Conservation (phyloP, 1,140 invertebrate genomes). For the Nebria ingens region DNA sequence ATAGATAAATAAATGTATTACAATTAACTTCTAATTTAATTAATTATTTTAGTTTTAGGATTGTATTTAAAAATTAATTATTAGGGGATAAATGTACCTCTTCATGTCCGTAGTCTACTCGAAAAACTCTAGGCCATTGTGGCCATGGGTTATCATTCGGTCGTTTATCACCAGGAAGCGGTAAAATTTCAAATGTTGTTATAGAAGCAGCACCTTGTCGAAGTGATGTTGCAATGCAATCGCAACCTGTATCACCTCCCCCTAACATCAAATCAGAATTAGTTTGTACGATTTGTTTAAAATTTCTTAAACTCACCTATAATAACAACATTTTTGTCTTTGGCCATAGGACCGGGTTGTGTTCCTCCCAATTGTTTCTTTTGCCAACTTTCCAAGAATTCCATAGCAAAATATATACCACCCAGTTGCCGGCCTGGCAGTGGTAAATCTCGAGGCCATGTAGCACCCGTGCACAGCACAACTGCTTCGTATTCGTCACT, state of each 20-base stretch:
- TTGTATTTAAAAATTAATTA: background rate
- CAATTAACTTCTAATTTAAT: background rate
- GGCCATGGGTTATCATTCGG: constrained; percentile 94
- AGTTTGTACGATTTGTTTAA: no score
- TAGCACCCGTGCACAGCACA: constrained; percentile 84
- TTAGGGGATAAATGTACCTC: constrained; percentile 72
- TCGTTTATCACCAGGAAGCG: constrained; percentile 72
- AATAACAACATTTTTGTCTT: constrained; percentile 91
- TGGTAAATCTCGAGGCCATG: constrained; percentile 88
- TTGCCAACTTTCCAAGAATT: constrained; percentile 94
- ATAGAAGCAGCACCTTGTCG: constrained; percentile 95
- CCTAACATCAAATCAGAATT: constrained; percentile 43
- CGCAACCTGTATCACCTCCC: constrained; percentile 98
- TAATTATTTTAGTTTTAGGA: no score
- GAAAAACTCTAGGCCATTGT: constrained; percentile 92
- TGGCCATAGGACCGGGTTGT: constrained; percentile 55
- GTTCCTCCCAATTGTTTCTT: constrained; percentile 77
- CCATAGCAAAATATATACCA: constrained; percentile 96
- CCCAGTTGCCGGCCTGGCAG: constrained; percentile 49
- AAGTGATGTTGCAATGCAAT: constrained; percentile 96
- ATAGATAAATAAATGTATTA: constrained; percentile 7
- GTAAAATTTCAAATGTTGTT: constrained; percentile 95
- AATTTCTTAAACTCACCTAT: constrained; percentile 39
- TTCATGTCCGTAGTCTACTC: constrained; percentile 97
- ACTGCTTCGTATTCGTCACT: constrained; percentile 71